phyloP scores from a whole-genome alignment of 2,888 invertebrate species.

The Lagria hirta region DNA sequence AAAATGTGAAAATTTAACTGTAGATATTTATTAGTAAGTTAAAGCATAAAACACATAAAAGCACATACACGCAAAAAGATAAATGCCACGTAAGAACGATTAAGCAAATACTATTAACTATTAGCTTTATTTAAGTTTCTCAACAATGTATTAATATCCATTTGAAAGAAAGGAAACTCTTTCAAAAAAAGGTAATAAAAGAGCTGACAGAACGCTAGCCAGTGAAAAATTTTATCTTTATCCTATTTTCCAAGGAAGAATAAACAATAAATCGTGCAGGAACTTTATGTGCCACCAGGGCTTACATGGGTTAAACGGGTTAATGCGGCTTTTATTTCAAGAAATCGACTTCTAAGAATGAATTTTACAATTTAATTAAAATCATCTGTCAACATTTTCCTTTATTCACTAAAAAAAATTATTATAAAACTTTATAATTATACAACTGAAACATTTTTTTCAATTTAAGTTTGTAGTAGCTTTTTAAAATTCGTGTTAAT shows the following conservation, averaged over 20 bases:
- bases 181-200: conserved; percentile 15
- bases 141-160: conserved; percentile 6
- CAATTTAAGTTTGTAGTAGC: too few relatives aligned
- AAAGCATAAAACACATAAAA: too few relatives aligned
- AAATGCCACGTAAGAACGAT: too few relatives aligned
- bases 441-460: too few relatives aligned
- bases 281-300: conserved; percentile 22
- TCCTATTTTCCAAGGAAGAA: conserved; percentile 21
- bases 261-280: conserved; percentile 22
- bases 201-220: conserved; percentile 15
- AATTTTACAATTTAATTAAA: conserved; percentile 10
- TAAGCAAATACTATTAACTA: too few relatives aligned
- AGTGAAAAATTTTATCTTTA: conserved; percentile 21
- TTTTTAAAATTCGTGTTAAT: too few relatives aligned
- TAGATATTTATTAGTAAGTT: too few relatives aligned
- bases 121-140: too few relatives aligned
- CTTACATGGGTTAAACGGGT: conserved; percentile 21
- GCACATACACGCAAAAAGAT: too few relatives aligned
- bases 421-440: too few relatives aligned
- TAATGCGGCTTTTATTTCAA: conserved; percentile 20
- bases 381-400: conserved; percentile 3
- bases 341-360: conserved; percentile 17
- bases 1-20: too few relatives aligned
- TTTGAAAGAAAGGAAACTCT: conserved; percentile 9
- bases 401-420: too few relatives aligned